Evolutionary conservation across 2,113 vertebrate species (phyloP).

Genomic region (Labeo rohita): DNA sequence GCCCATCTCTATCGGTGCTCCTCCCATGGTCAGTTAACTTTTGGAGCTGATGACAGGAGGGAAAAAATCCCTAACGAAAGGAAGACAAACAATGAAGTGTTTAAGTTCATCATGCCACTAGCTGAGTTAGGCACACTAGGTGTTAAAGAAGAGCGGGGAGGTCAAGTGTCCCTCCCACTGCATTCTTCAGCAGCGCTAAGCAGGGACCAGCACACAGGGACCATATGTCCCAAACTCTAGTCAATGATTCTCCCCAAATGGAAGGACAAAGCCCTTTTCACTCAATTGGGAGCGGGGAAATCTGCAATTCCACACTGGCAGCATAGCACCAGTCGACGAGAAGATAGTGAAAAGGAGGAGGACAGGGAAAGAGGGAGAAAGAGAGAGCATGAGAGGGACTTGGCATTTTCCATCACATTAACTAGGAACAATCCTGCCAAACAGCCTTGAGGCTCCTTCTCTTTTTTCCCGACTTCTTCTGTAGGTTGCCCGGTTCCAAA

Average conservation of each 20-base stretch:
- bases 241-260: conserved; percentile 73
- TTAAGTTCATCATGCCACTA: conserved; percentile 76
- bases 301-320: conserved; percentile 71
- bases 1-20: not conserved
- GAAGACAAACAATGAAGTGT: conserved; percentile 72
- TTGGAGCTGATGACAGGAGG: conserved; percentile 24
- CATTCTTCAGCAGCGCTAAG: conserved; percentile 66
- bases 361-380: not conserved
- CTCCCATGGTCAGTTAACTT: conserved; percentile 42
- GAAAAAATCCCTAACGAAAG: conserved; percentile 27
- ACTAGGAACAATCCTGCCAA: conserved; percentile 56
- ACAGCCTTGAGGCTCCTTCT: conserved; percentile 48
- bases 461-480: conserved; percentile 63
- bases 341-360: conserved; percentile 45
- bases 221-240: conserved; percentile 76
- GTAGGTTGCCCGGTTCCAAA: conserved; percentile 58
- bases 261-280: conserved; percentile 76
- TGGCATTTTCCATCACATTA: conserved; percentile 57
- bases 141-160: conserved; percentile 69
- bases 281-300: conserved; percentile 67
- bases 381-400: conserved; percentile 48
- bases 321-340: conserved; percentile 68
- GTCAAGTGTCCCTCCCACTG: conserved; percentile 73
- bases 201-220: conserved; percentile 70
- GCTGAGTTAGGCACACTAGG: conserved; percentile 61